Conservation (phyloP, 1,140 invertebrate species). For the Ephestia elutella region DNA sequence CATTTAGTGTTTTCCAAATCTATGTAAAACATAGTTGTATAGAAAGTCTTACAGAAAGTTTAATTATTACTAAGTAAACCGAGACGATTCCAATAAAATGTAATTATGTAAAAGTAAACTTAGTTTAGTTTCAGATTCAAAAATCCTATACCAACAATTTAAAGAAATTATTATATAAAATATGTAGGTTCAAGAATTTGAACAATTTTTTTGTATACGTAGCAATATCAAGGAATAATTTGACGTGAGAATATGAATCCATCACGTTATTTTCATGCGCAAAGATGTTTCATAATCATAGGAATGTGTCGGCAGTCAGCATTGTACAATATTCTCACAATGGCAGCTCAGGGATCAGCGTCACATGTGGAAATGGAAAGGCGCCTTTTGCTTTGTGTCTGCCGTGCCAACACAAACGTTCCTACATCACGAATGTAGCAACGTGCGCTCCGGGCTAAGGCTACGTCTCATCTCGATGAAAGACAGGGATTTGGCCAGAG, state of each 20-base stretch:
- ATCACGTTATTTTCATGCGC: not conserved
- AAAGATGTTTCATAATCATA: not conserved
- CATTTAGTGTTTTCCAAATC: constrained; percentile 2
- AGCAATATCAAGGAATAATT: not conserved
- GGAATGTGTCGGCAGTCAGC: not conserved
- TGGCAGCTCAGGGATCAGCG: not conserved
- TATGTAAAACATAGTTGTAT: constrained; percentile 4
- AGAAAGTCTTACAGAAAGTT: not conserved
- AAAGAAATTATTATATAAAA: no score
- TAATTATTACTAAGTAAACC: not conserved
- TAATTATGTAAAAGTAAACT: no score
- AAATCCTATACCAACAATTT: no score
- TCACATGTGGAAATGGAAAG: not conserved
- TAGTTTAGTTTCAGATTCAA: no score
- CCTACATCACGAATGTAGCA: not conserved
- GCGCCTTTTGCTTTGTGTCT: not conserved
- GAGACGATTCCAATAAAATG: no score
- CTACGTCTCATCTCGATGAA: not conserved
- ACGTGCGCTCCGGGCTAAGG: not conserved
- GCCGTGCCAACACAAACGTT: not conserved
- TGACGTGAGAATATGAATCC: not conserved
- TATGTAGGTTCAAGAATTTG: no score
- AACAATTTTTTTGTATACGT: no score
- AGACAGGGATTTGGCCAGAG: not conserved
- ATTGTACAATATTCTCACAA: constrained; percentile 2